Conservation (phyloP, 2,113 vertebrate genomes). For the Entomyzon cyanotis region DNA sequence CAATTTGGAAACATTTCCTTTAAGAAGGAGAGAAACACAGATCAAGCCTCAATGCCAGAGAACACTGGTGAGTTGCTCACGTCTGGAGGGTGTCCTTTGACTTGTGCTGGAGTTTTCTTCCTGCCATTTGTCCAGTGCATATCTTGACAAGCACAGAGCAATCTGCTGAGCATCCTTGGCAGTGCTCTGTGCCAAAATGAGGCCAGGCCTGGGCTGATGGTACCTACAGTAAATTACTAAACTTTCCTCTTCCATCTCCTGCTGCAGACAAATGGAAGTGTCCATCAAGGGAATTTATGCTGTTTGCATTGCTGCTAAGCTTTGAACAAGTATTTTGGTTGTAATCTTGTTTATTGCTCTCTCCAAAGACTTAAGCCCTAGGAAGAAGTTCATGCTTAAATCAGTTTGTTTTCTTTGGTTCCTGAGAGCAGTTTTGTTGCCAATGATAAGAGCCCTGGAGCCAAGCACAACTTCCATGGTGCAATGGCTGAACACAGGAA, state of each 20-base stretch:
- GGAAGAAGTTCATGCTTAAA: background rate
- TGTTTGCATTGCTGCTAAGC: background rate
- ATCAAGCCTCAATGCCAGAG: constrained; percentile 98
- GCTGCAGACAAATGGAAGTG: background rate
- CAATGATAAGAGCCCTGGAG: constrained; percentile 46
- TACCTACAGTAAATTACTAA: background rate
- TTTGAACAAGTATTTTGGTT: background rate
- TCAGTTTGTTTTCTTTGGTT: constrained; percentile 58
- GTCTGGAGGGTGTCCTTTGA: background rate
- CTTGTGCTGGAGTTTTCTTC: background rate
- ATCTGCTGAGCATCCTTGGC: background rate
- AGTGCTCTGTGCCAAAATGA: background rate
- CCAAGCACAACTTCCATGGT: constrained; percentile 39
- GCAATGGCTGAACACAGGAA: background rate
- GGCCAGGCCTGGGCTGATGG: background rate
- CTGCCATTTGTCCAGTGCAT: background rate
- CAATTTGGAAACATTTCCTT: constrained; percentile 97
- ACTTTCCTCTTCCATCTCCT: background rate
- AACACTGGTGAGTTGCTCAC: constrained; percentile 83
- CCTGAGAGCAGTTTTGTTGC: constrained; percentile 7
- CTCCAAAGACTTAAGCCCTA: background rate
- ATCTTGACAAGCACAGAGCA: background rate
- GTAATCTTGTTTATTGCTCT: constrained; percentile 19
- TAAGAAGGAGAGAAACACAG: constrained; percentile 96
- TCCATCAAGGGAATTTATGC: background rate